Percentiles rank a stretch among this genome's conserved stretches.
phyloP scores from a whole-genome alignment of 2,113 vertebrate species.

The Psophia crepitans region DNA sequence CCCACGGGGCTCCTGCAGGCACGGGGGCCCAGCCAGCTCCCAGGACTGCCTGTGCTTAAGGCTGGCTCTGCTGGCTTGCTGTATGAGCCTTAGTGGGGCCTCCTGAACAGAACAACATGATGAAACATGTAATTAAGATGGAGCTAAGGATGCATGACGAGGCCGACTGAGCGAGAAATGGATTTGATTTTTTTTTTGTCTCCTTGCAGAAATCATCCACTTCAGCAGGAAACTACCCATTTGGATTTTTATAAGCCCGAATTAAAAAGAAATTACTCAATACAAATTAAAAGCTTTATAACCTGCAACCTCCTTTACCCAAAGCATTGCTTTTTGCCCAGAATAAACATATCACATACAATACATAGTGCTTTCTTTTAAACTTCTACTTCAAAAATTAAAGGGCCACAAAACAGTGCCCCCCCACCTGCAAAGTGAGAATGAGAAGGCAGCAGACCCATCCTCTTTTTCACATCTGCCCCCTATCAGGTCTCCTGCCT shows the following conservation, averaged over 20 bases:
- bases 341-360: background rate
- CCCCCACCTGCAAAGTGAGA: fast-evolving
- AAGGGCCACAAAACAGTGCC: background rate
- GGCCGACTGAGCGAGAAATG: conserved; percentile 61
- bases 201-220: conserved; percentile 64
- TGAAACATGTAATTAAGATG: conserved; percentile 69
- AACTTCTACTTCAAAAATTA: background rate
- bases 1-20: background rate
- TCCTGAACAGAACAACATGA: conserved; percentile 54
- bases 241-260: conserved; percentile 20
- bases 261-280: conserved; percentile 59
- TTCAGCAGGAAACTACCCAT: conserved; percentile 42
- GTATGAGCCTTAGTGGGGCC: conserved; percentile 25
- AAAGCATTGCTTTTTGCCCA: conserved; percentile 6
- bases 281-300: conserved; percentile 50
- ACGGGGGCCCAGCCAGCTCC: background rate
- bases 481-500: background rate
- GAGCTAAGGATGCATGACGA: conserved; percentile 67
- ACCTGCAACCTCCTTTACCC: conserved; percentile 14
- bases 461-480: background rate
- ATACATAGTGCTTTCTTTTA: background rate
- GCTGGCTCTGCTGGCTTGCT: conserved; percentile 45
- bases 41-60: background rate
- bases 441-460: background rate
- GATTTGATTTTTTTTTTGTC: conserved; percentile 59